Conservation (phyloP, 1,140 invertebrate species). For the Monomorium pharaonis region DNA sequence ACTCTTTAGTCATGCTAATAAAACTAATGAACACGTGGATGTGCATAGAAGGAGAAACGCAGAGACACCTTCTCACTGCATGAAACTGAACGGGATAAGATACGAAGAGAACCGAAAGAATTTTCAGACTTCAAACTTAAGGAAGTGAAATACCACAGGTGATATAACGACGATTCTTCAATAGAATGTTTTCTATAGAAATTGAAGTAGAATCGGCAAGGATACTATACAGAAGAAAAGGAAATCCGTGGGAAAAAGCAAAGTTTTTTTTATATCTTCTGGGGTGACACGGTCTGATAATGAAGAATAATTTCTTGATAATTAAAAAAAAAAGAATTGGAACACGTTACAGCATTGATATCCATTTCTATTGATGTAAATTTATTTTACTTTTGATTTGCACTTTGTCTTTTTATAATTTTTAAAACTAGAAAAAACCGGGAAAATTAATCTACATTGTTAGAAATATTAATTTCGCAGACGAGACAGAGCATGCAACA, state of each 20-base stretch:
- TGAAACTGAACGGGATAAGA: neutral
- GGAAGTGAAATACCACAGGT: neutral
- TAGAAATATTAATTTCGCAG: neutral
- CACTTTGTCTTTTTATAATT: no score
- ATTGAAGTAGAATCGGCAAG: neutral
- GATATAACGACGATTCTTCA: neutral
- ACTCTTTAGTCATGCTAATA: neutral
- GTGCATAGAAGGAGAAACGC: neutral
- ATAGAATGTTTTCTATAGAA: neutral
- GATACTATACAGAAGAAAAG: neutral
- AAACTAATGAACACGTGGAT: slow-evolving; percentile 12
- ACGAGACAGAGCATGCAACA: neutral
- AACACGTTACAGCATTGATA: neutral
- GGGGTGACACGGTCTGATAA: neutral
- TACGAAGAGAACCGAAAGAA: neutral
- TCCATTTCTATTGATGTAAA: no score
- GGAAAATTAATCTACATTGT: no score
- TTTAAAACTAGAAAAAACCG: no score
- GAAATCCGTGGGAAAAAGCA: neutral
- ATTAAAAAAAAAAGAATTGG: neutral
- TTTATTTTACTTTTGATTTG: no score
- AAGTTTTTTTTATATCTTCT: neutral
- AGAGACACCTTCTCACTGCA: neutral
- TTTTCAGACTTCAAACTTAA: neutral
- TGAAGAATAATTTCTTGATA: neutral